Percentiles rank a stretch among this genome's conserved stretches.
These are phyloP conservation scores for Pardalotus punctatus DNA, from an alignment of 2,113 vertebrate genomes.

Conservation along the genomic window DNA sequence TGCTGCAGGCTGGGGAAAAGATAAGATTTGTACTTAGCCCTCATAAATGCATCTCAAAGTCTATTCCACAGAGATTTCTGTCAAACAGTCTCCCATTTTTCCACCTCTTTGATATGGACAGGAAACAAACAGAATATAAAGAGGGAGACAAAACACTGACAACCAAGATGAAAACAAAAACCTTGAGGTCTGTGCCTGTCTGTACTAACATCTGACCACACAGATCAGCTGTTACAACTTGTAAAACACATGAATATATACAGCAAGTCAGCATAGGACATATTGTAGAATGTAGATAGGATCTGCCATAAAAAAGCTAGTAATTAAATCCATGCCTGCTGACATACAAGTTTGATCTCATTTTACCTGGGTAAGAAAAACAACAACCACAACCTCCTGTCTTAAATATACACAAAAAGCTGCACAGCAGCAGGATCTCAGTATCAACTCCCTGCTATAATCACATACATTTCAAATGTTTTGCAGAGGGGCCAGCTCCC, in stretches of 20 bases:
- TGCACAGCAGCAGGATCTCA: background rate
- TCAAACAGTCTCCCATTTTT: background rate
- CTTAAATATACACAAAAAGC: background rate
- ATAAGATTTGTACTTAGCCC: background rate
- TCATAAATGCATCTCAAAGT: background rate
- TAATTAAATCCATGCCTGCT: background rate
- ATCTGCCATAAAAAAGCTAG: background rate
- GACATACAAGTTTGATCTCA: background rate
- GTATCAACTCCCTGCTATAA: background rate
- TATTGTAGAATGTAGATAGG: fast-evolving
- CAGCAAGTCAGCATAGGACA: background rate
- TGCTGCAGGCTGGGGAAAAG: background rate
- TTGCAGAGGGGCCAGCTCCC: background rate
- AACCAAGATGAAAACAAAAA: background rate
- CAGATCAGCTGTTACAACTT: background rate
- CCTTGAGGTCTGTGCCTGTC: background rate
- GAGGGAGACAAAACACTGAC: background rate
- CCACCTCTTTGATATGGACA: background rate
- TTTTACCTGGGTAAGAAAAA: background rate
- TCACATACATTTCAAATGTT: background rate
- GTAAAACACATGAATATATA: background rate
- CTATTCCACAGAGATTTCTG: background rate
- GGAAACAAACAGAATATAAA: background rate
- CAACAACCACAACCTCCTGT: background rate
- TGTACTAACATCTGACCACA: background rate